These are phyloP conservation scores for Stratiomys singularior DNA, from an alignment of 2,888 invertebrate species.

Conservation along the genomic window DNA sequence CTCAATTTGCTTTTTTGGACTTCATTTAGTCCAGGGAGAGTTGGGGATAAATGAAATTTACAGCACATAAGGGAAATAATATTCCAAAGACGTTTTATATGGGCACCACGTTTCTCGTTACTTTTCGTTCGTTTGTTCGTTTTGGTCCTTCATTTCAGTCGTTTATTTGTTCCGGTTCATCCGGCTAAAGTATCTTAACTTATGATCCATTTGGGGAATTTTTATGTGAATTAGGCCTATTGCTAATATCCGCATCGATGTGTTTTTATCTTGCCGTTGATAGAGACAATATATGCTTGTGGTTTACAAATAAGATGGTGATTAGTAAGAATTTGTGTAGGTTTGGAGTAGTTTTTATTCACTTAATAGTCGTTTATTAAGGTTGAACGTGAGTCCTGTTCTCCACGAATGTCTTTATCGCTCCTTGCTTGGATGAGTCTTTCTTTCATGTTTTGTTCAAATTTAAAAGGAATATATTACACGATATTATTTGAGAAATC, in stretches of 20 bases:
- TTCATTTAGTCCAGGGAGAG: constrained; percentile 42
- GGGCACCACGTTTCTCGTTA: constrained; percentile 45
- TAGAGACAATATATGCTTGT: neutral
- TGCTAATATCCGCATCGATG: constrained; percentile 23
- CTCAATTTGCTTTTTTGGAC: constrained; percentile 46
- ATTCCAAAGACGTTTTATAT: constrained; percentile 46
- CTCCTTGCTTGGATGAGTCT: too few relatives aligned
- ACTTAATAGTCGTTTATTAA: too few relatives aligned
- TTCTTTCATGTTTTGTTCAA: too few relatives aligned
- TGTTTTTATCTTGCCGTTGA: neutral
- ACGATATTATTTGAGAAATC: too few relatives aligned
- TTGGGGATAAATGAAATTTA: constrained; percentile 42
- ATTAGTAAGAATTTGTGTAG: neutral
- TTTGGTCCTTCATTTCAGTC: constrained; percentile 36
- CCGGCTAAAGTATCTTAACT: constrained; percentile 37
- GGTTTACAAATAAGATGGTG: neutral
- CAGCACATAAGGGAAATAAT: constrained; percentile 46
- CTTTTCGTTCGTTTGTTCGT: constrained; percentile 41
- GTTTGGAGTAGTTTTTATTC: too few relatives aligned
- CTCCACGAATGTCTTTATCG: too few relatives aligned
- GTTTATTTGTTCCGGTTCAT: constrained; percentile 44
- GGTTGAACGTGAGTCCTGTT: too few relatives aligned
- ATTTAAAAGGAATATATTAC: too few relatives aligned
- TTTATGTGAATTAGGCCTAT: constrained; percentile 29
- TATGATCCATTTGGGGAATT: constrained; percentile 45